phyloP scores from a whole-genome alignment of 2,113 vertebrate genomes.

The Merops nubicus region DNA sequence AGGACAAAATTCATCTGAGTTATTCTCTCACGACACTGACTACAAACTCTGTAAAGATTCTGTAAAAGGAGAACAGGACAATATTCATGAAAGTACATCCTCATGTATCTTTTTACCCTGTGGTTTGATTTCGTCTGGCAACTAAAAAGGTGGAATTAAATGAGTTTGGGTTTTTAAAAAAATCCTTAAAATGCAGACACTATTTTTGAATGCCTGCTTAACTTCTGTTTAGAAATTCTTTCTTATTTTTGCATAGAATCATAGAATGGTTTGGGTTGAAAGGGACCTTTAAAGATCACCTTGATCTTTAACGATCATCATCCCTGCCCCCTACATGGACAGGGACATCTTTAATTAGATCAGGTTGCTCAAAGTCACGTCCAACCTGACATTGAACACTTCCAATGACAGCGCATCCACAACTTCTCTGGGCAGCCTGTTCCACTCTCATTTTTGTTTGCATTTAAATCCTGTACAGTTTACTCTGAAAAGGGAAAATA shows the following conservation, averaged over 20 bases:
- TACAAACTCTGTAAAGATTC: neutral
- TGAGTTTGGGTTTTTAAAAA: neutral
- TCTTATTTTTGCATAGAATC: neutral
- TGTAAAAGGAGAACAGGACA: neutral
- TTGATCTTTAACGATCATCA: neutral
- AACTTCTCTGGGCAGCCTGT: neutral
- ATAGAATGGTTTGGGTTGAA: neutral
- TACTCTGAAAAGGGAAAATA: neutral
- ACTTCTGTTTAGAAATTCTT: neutral
- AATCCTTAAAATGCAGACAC: neutral
- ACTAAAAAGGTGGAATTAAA: neutral
- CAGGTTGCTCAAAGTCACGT: neutral
- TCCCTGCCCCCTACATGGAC: accelerated
- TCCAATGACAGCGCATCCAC: neutral
- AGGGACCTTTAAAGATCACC: neutral
- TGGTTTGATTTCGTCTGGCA: neutral
- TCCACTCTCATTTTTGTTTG: neutral
- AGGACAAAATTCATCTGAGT: neutral
- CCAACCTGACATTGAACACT: neutral
- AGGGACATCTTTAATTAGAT: neutral
- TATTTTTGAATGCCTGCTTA: neutral
- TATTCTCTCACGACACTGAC: neutral
- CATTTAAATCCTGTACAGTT: neutral
- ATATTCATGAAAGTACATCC: neutral
- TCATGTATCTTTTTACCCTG: neutral